Evolutionary conservation across 2,797 vertebrate species (phyloP).

Genomic region (Etheostoma perlongum): DNA sequence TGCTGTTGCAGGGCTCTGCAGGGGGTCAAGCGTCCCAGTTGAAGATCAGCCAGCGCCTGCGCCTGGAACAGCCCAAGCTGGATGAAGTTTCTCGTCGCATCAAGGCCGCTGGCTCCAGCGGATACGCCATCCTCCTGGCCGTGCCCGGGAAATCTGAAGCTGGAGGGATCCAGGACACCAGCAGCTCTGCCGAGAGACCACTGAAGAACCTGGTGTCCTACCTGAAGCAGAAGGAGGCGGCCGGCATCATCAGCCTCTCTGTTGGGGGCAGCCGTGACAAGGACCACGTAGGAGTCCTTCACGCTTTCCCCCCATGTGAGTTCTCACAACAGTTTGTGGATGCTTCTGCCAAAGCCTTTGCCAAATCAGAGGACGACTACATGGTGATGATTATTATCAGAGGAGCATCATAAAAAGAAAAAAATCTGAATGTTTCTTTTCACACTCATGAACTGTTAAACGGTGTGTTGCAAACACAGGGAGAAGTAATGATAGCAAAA

Average conservation of each 20-base stretch:
- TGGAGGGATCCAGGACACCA: slow-evolving; percentile 80
- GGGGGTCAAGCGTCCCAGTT: slow-evolving; percentile 92
- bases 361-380: slow-evolving; percentile 98
- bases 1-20: slow-evolving; percentile 88
- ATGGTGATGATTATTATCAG: slow-evolving; percentile 98
- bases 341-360: slow-evolving; percentile 95
- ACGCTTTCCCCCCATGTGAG: slow-evolving; percentile 97
- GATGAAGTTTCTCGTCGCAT: slow-evolving; percentile 98
- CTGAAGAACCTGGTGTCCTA: slow-evolving; percentile 99
- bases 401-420: slow-evolving; percentile 88
- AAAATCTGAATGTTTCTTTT: slow-evolving; percentile 45
- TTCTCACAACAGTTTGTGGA: slow-evolving; percentile 99
- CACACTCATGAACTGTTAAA: slow-evolving; percentile 46
- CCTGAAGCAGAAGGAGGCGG: slow-evolving; percentile 99
- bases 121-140: slow-evolving; percentile 93
- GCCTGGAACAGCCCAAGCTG: slow-evolving; percentile 96
- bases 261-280: slow-evolving; percentile 95
- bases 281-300: slow-evolving; percentile 96
- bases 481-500: slow-evolving; percentile 26
- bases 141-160: slow-evolving; percentile 89
- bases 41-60: slow-evolving; percentile 97
- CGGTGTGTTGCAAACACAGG: slow-evolving; percentile 56
- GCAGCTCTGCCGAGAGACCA: slow-evolving; percentile 91
- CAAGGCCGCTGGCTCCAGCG: slow-evolving; percentile 92
- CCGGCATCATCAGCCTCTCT: slow-evolving; percentile 97